Evolutionary conservation across 1,140 invertebrate species (phyloP).

Genomic region (Camponotus pennsylvanicus): DNA sequence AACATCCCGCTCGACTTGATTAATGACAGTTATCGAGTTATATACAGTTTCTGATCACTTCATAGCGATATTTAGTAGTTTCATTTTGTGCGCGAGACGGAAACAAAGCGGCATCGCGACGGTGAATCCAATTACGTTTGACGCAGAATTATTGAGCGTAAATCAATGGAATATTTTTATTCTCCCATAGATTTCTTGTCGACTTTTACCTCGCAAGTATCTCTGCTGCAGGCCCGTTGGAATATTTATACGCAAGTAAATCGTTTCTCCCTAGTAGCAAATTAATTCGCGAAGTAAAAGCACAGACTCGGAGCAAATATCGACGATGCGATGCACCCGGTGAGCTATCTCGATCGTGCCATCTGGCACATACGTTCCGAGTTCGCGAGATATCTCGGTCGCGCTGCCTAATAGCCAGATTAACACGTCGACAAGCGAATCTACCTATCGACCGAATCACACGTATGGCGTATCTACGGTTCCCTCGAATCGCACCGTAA

Average conservation of each 20-base stretch:
- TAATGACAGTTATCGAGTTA: conserved; percentile 20
- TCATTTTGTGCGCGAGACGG: not conserved
- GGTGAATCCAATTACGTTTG: not conserved
- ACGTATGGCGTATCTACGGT: conserved; percentile 23
- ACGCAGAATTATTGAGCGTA: not conserved
- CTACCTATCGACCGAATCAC: conserved; percentile 56
- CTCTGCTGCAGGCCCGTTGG: not conserved
- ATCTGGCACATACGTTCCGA: conserved; percentile 33
- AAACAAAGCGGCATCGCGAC: not conserved
- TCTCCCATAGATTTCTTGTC: no score
- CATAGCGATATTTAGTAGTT: not conserved
- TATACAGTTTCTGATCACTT: not conserved
- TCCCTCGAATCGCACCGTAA: conserved; percentile 16
- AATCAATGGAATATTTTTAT: not conserved
- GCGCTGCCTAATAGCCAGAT: conserved; percentile 44
- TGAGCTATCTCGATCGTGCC: conserved; percentile 53
- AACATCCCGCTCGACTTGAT: conserved; percentile 20
- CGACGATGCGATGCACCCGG: conserved; percentile 34
- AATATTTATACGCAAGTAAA: not conserved
- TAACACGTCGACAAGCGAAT: conserved; percentile 57
- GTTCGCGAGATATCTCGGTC: conserved; percentile 46
- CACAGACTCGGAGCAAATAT: conserved; percentile 24
- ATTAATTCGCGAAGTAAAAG: conserved; percentile 16
- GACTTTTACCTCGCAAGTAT: no score
- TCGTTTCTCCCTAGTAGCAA: not conserved